Percentiles rank a stretch among this genome's conserved stretches.
Conservation (phyloP, 2,113 vertebrate species). For the Monopterus albus region DNA sequence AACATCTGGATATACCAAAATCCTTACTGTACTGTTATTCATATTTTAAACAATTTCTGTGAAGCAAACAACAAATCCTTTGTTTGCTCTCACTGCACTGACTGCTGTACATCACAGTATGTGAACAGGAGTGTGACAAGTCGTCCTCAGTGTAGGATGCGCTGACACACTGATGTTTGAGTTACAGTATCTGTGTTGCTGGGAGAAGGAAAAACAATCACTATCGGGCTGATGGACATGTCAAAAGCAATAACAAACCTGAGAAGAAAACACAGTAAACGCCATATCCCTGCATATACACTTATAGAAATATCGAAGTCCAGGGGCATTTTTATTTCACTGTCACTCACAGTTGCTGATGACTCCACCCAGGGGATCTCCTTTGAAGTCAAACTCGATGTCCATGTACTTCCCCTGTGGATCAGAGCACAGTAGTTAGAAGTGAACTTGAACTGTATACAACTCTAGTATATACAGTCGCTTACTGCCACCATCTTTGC, state of each 20-base stretch:
- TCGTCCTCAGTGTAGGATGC: too few relatives aligned
- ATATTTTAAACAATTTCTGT: too few relatives aligned
- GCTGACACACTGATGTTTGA: too few relatives aligned
- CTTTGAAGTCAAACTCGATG: slow-evolving; percentile 99
- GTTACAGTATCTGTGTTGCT: too few relatives aligned
- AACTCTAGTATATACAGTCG: not conserved
- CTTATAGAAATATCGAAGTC: not conserved
- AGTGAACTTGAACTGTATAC: not conserved
- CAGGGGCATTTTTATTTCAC: not conserved
- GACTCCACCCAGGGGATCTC: slow-evolving; percentile 96
- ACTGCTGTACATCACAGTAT: too few relatives aligned
- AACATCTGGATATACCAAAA: too few relatives aligned
- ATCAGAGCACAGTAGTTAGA: slow-evolving; percentile 46
- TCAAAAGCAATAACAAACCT: not conserved
- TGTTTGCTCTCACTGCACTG: too few relatives aligned
- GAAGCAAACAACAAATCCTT: too few relatives aligned
- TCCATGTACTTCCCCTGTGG: slow-evolving; percentile 99
- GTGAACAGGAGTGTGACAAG: too few relatives aligned
- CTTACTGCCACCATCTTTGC: not conserved
- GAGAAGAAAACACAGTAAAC: not conserved
- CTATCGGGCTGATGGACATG: not conserved
- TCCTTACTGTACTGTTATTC: too few relatives aligned
- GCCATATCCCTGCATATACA: not conserved
- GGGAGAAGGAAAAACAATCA: not conserved
- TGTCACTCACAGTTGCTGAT: slow-evolving; percentile 98